Base-by-base conservation (phyloP, 2,888 invertebrate genomes). In the Tenthredo mesomela region DNA sequence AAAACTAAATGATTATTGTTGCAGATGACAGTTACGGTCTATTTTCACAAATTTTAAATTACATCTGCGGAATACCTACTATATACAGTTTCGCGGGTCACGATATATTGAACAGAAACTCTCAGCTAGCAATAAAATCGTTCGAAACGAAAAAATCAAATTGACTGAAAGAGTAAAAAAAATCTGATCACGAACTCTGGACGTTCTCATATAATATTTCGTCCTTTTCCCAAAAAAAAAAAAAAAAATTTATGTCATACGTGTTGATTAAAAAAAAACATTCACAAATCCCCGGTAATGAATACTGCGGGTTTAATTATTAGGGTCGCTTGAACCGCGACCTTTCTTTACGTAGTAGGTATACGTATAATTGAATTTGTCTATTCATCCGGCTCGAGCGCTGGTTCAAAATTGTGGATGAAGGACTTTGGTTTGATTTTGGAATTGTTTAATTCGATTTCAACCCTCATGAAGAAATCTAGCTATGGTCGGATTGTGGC, bases 311-410 rank as follows among this genome's bases (percentile, higher is more conserved):
- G 21, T 58, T 18, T 6, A 58, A n/a, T 58, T 47, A 47, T 47
- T 4, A 47, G 47, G 47, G 47, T n/a, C 7, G 7, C 18, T 21
- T 21, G 58, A 21, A 58, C 21, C 21, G n/a, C 15, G 4, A n/a
- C 21, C 58, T n/a, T 21, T 9, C 58, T 21, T 58, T 58, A n/a
- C 58, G 58, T n/a, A 65, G n/a, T 25, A 75, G 47, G 71, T 71
- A 21, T 71, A 75, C 75, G 71, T 71, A 21, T 71, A 75, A 47
- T 71, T 71, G 10, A n/a, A 33, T 71, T 40, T 50, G 15, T 3
- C 47, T 15, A 15, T 47, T 47, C 47, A 47, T 15, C 47, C 47
- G 15, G 15, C 12, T 47, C 47, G 47, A 47, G 47, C 15, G 15
- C 47, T 50, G 50, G 50, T 50, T 50, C 50, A 50, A 50, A 50